These are phyloP conservation scores for Corydoras sp. DNA, from an alignment of 2,113 vertebrate species.

Conservation along the genomic window DNA sequence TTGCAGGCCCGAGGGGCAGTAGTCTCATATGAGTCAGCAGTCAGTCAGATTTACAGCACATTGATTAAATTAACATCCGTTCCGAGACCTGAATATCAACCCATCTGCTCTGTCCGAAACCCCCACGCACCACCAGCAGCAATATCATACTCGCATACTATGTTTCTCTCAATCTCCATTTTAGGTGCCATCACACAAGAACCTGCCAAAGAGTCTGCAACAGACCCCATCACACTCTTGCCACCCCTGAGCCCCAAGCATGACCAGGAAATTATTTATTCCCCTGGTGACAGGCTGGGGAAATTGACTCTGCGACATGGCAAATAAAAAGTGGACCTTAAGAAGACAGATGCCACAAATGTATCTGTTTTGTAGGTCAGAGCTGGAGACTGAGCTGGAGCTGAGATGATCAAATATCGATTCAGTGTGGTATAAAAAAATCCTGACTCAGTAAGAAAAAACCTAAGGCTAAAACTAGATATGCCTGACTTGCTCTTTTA, in stretches of 20 bases:
- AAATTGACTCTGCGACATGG: conserved; percentile 38
- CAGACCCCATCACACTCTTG: not conserved
- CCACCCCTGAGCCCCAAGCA: conserved; percentile 30
- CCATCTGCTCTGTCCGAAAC: conserved; percentile 26
- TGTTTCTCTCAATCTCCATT: conserved; percentile 42
- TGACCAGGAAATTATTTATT: conserved; percentile 73
- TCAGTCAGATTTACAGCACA: conserved; percentile 79
- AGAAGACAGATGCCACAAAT: conserved; percentile 36
- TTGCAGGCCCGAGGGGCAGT: conserved; percentile 59
- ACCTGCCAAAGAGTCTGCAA: conserved; percentile 8
- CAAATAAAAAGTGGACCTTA: conserved; percentile 41
- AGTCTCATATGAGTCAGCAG: conserved; percentile 84
- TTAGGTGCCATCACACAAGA: conserved; percentile 10
- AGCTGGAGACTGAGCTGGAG: conserved; percentile 22
- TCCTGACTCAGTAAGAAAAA: conserved; percentile 27
- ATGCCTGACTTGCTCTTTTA: conserved; percentile 36
- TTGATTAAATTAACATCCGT: conserved; percentile 94
- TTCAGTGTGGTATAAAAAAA: conserved; percentile 16
- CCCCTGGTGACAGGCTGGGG: conserved; percentile 39
- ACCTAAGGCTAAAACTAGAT: conserved; percentile 21
- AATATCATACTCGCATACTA: conserved; percentile 39
- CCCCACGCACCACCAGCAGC: conserved; percentile 25
- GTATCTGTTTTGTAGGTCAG: conserved; percentile 43
- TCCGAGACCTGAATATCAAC: conserved; percentile 69
- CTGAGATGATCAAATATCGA: conserved; percentile 47